Base-by-base conservation (phyloP, 2,113 vertebrate genomes). In the Percopsis transmontana region DNA sequence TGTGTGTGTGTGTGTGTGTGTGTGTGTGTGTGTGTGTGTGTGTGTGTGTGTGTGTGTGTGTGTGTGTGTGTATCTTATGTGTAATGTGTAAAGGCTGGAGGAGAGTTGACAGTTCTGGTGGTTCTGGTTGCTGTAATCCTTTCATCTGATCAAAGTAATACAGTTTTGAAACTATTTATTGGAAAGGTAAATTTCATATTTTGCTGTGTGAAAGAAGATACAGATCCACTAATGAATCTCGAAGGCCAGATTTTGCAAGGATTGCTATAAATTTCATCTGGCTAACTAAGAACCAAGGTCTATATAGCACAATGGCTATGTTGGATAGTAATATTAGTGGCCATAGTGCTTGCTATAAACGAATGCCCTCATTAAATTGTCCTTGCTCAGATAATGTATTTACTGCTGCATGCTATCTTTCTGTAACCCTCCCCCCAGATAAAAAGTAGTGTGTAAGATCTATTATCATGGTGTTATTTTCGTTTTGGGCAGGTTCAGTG, bases 81-180 rank as follows among this genome's bases (percentile, higher is more conserved):
- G n/a, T n/a, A n/a, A n/a, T n/a, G 19, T 53, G 2, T 53, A 20
- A 10, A 13, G 72, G 64, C 66, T 57, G 62, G 54, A 19, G 45
- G 57, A 70, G 67, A 59, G 77, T 83, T 81, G 75, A 85, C 76
- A 81, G 77, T 71, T 82, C 77, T 68, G 74, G 57, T 76, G 68
- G 74, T 53, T 19, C 11, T 60, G 89, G 89, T 91, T 90, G 90
- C 88, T 65, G 40, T 91, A 92, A 92, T 91, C 90, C 82, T 75
- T 87, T 86, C 70, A 89, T 87, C 81, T 90, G 88, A 91, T 92
- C 85, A 91, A 90, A 91, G 84, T 87, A 77, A 86, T 70, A 84
- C 78, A 83, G 86, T 81, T 89, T 90, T 90, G 80, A 88, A 88
- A 89, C 89, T 13, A 88, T 91, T 90, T 85, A 86, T 85, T 88